Conservation (phyloP, 2,888 invertebrate species). For the Encarsia formosa region DNA sequence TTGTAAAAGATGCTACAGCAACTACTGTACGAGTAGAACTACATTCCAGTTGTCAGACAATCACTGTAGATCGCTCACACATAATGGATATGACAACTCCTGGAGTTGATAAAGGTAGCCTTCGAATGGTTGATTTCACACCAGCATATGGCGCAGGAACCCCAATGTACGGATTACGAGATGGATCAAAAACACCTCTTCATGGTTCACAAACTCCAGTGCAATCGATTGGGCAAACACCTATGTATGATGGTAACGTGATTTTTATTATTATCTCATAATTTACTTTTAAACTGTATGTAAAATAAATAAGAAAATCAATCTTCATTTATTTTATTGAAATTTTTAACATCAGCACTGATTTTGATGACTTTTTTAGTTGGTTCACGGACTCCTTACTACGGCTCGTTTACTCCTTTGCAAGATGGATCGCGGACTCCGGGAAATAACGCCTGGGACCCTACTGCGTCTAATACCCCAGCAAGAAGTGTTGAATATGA, state of each 20-base stretch:
- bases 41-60: slow-evolving; percentile 60
- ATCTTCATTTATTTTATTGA: background rate
- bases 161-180: slow-evolving; percentile 59
- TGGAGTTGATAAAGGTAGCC: background rate
- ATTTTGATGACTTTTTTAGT: slow-evolving; percentile 38
- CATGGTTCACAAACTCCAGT: slow-evolving; percentile 50
- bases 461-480: slow-evolving; percentile 55
- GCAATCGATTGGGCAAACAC: slow-evolving; percentile 71
- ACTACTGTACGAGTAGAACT: slow-evolving; percentile 59
- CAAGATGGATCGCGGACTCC: slow-evolving; percentile 57
- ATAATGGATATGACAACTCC: slow-evolving; percentile 28
- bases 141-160: slow-evolving; percentile 47
- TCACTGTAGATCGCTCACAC: slow-evolving; percentile 54
- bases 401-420: slow-evolving; percentile 55
- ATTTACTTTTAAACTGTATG: background rate
- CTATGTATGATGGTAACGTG: slow-evolving; percentile 64
- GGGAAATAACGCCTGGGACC: slow-evolving; percentile 55
- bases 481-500: slow-evolving; percentile 53
- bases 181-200: slow-evolving; percentile 80
- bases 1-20: slow-evolving; percentile 63
- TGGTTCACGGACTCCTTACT: slow-evolving; percentile 71
- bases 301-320: background rate
- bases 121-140: slow-evolving; percentile 43
- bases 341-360: background rate
- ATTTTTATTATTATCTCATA: background rate